Conservation (phyloP, 2,888 invertebrate species). For the Eucriotettix oculatus region DNA sequence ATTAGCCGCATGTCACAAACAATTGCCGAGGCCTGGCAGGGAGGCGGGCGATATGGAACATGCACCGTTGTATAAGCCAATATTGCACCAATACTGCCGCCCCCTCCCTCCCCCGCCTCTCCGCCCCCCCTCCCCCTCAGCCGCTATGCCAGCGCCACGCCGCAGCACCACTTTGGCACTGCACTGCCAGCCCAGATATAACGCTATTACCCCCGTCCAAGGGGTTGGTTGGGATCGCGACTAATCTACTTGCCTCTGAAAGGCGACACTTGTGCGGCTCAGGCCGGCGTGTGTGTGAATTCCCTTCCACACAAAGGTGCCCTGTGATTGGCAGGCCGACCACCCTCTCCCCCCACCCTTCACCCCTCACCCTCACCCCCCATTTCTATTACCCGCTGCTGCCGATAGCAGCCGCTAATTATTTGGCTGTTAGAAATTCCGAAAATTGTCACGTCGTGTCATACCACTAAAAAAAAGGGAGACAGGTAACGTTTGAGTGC, state of each 20-base stretch:
- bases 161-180: neutral
- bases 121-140: neutral
- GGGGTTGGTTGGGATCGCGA: neutral
- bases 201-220: neutral
- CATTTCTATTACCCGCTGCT: too few species aligned
- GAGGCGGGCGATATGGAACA: neutral
- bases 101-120: neutral
- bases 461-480: too few species aligned
- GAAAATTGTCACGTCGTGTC: too few species aligned
- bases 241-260: neutral
- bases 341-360: too few species aligned
- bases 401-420: too few species aligned
- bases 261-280: neutral
- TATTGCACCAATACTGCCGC: neutral
- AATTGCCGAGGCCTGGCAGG: conserved; percentile 6
- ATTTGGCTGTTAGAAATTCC: too few species aligned
- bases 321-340: neutral
- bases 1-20: conserved; percentile 11
- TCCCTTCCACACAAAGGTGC: neutral
- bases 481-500: too few species aligned
- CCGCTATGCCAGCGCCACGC: neutral
- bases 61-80: neutral
- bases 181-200: neutral
- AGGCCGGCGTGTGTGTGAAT: neutral
- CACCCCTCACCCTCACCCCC: too few species aligned